A percentile compares a stretch with the other conserved stretches of the same genome.
phyloP scores from a whole-genome alignment of 2,113 vertebrate genomes.

The Poeciliopsis retropinna region DNA sequence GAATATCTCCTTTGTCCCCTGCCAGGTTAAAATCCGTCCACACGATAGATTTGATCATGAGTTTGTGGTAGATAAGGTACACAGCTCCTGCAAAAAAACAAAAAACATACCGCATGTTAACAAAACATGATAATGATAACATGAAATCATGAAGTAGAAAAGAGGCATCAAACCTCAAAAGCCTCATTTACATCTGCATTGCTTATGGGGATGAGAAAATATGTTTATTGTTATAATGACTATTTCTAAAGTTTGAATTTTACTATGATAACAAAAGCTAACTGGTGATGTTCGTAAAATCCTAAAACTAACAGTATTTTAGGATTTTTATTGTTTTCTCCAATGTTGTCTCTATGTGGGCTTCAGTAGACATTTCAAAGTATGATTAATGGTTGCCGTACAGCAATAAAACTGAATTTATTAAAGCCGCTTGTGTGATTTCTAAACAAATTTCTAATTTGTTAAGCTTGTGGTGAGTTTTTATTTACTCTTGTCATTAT shows the following conservation, averaged over 20 bases:
- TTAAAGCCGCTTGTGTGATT: too few species aligned
- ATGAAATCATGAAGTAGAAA: not conserved
- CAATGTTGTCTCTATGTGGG: not conserved
- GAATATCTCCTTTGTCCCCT: constrained; percentile 17
- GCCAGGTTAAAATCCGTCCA: constrained; percentile 55
- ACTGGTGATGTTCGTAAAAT: too few species aligned
- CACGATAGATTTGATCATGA: constrained; percentile 36
- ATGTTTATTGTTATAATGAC: not conserved
- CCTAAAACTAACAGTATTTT: not conserved
- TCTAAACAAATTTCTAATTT: not conserved
- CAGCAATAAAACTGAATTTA: not conserved
- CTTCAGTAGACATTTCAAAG: not conserved
- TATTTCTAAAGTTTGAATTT: too few species aligned
- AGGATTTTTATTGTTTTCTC: too few species aligned
- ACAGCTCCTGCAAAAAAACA: constrained; percentile 48
- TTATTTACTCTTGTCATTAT: too few species aligned
- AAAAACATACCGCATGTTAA: not conserved
- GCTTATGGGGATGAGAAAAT: not conserved
- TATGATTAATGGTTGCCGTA: not conserved
- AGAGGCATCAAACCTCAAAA: not conserved
- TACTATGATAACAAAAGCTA: too few species aligned
- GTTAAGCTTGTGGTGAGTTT: not conserved
- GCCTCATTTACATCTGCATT: not conserved
- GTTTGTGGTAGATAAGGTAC: constrained; percentile 67
- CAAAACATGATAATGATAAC: not conserved